These are phyloP conservation scores for Agrenia bidenticulata DNA, from an alignment of 2,888 invertebrate genomes.

Conservation along the genomic window DNA sequence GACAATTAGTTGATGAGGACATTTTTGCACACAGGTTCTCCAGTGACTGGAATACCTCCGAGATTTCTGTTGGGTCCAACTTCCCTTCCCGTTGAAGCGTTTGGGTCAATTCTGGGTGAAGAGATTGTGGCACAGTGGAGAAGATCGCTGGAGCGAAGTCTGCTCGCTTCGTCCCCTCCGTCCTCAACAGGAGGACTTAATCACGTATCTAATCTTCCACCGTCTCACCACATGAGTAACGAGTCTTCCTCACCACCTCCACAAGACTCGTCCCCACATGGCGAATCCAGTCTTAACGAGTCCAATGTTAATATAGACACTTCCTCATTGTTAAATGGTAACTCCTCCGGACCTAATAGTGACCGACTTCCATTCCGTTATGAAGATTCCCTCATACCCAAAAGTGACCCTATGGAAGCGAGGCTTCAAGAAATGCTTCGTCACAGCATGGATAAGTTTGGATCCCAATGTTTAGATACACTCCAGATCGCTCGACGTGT, in stretches of 20 bases:
- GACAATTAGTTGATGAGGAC: not conserved
- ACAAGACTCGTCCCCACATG: conserved; percentile 48
- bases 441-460: conserved; percentile 94
- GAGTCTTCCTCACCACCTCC: conserved; percentile 50
- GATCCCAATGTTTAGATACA: conserved; percentile 91
- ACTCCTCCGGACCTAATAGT: conserved; percentile 38
- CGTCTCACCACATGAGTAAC: conserved; percentile 54
- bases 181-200: conserved; percentile 49
- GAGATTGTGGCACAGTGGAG: conserved; percentile 80
- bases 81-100: conserved; percentile 53
- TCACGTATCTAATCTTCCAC: conserved; percentile 36
- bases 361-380: conserved; percentile 73
- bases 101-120: conserved; percentile 67
- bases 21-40: conserved; percentile 43
- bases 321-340: conserved; percentile 48
- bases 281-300: conserved; percentile 36
- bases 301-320: conserved; percentile 39
- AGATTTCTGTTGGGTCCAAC: conserved; percentile 47
- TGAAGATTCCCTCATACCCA: conserved; percentile 85
- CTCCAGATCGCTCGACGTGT: conserved; percentile 89
- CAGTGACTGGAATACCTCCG: conserved; percentile 49
- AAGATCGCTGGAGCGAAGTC: conserved; percentile 65
- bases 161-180: conserved; percentile 52
- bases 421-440: conserved; percentile 88
- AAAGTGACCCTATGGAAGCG: conserved; percentile 92